phyloP scores from a whole-genome alignment of 2,113 vertebrate species.

The Festucalex cinctus region DNA sequence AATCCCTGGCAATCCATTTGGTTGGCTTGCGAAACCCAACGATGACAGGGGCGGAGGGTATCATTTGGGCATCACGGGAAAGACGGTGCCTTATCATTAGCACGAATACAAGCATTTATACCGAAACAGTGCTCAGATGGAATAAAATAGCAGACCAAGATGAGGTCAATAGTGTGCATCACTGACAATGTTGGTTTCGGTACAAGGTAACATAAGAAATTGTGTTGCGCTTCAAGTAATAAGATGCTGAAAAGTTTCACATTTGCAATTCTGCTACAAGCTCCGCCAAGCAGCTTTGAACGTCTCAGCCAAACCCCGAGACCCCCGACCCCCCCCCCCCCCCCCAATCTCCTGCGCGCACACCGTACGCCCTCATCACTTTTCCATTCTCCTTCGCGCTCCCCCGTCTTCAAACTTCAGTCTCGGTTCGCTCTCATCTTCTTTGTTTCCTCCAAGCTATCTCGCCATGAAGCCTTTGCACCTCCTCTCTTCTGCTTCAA shows the following conservation, averaged over 20 bases:
- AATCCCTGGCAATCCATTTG: conserved; percentile 29
- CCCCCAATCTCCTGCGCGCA: conserved; percentile 21
- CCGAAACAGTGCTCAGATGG: conserved; percentile 24
- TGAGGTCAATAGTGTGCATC: conserved; percentile 29
- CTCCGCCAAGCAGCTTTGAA: conserved; percentile 21
- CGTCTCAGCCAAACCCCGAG: conserved; percentile 11
- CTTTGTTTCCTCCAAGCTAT: conserved; percentile 60
- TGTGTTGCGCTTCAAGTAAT: neutral
- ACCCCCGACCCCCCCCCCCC: conserved; percentile 34
- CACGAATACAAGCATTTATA: conserved; percentile 19
- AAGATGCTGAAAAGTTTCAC: conserved; percentile 1
- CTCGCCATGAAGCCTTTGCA: conserved; percentile 53
- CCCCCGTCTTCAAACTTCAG: conserved; percentile 58
- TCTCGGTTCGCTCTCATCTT: conserved; percentile 50
- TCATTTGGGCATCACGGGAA: conserved; percentile 50
- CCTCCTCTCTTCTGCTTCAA: conserved; percentile 42
- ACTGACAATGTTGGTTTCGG: conserved; percentile 16
- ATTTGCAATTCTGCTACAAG: conserved; percentile 20
- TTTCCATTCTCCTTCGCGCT: conserved; percentile 48
- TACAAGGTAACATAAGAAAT: conserved; percentile 21
- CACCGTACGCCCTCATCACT: conserved; percentile 51
- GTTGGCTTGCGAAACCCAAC: conserved; percentile 31
- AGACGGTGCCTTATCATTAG: conserved; percentile 54
- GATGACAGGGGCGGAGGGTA: conserved; percentile 55
- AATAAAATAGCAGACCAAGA: conserved; percentile 14